Percentiles rank a stretch among this genome's conserved stretches.
Evolutionary conservation across 2,797 vertebrate species (phyloP).

Genomic region (Zalophus californianus): DNA sequence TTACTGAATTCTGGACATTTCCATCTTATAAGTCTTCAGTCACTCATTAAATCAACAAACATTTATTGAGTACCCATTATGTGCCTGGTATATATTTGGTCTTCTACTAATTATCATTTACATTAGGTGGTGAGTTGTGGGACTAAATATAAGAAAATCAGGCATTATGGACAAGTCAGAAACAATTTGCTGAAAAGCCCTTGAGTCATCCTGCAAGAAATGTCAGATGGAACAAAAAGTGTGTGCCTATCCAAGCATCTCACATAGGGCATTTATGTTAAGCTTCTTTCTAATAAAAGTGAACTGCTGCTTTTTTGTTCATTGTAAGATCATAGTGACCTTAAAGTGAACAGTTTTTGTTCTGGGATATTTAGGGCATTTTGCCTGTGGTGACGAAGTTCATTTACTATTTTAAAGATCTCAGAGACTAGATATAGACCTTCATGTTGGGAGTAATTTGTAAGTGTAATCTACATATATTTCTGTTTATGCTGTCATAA

Average conservation of each 20-base stretch:
- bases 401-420: constrained; percentile 69
- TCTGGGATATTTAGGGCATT: constrained; percentile 18
- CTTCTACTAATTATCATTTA: constrained; percentile 49
- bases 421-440: constrained; percentile 40
- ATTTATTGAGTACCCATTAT: constrained; percentile 52
- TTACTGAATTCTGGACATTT: constrained; percentile 42
- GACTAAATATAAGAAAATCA: constrained; percentile 58
- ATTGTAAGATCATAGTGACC: not conserved
- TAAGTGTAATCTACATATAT: constrained; percentile 60
- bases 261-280: constrained; percentile 44
- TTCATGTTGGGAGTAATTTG: constrained; percentile 56
- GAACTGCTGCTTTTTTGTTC: constrained; percentile 39
- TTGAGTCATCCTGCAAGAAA: constrained; percentile 60
- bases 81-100: not conserved
- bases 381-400: constrained; percentile 30
- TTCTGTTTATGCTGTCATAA: constrained; percentile 64
- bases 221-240: constrained; percentile 62
- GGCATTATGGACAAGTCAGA: constrained; percentile 51
- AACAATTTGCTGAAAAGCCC: constrained; percentile 57
- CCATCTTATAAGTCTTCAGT: not conserved
- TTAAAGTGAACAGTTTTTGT: constrained; percentile 53
- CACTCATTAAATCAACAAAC: constrained; percentile 7
- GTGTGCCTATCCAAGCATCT: not conserved
- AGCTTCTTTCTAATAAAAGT: constrained; percentile 31
- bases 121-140: not conserved